Percentiles rank a stretch among this genome's conserved stretches.
Evolutionary conservation across 2,888 invertebrate genomes (phyloP).

Genomic region (Eilema caniola): DNA sequence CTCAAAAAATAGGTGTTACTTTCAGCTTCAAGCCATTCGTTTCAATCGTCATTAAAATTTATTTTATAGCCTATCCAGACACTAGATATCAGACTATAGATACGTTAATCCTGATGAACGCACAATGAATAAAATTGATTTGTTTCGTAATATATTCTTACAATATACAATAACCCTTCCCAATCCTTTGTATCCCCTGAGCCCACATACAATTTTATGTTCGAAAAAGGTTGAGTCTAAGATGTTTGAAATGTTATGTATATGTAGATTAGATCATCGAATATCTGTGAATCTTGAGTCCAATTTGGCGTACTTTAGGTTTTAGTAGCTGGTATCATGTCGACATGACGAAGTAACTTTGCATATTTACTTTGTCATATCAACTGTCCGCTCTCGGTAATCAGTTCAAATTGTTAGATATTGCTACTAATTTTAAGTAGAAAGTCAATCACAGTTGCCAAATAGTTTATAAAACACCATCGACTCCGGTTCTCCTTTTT

Average conservation of each 20-base stretch:
- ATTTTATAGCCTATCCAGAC: too few species aligned
- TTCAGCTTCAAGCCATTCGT: too few species aligned
- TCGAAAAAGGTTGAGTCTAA: conserved; percentile 39
- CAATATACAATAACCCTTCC: conserved; percentile 35
- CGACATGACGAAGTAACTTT: neutral
- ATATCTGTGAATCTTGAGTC: conserved; percentile 3
- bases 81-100: too few species aligned
- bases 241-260: conserved; percentile 36
- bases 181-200: conserved; percentile 41
- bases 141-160: conserved; percentile 24
- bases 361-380: too few species aligned
- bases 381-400: neutral
- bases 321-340: neutral
- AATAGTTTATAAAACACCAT: neutral
- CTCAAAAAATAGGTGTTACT: too few species aligned
- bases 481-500: neutral
- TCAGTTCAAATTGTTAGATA: neutral
- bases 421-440: neutral
- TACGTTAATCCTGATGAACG: conserved; percentile 10
- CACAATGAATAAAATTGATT: too few species aligned
- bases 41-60: too few species aligned
- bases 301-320: neutral
- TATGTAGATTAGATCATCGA: conserved; percentile 40
- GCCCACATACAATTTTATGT: conserved; percentile 38
- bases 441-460: neutral